These are phyloP conservation scores for Malthinus flaveolus DNA, from an alignment of 2,888 invertebrate genomes.

Conservation along the genomic window DNA sequence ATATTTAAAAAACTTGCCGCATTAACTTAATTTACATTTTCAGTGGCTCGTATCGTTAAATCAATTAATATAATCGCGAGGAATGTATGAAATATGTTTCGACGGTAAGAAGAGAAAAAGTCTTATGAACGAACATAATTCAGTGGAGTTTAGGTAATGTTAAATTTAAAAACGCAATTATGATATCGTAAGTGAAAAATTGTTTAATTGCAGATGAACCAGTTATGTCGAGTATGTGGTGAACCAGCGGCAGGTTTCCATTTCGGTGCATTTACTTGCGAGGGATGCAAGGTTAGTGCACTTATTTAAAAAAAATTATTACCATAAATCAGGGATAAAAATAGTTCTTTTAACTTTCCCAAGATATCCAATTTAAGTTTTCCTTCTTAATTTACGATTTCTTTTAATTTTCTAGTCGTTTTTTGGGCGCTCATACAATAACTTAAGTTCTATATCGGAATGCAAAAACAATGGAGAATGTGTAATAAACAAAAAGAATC, in stretches of 20 bases:
- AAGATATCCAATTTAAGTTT: background rate
- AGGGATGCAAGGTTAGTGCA: constrained; percentile 87
- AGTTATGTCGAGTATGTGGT: constrained; percentile 94
- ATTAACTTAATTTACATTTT: background rate
- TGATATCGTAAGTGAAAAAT: background rate
- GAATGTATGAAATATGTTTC: constrained; percentile 16
- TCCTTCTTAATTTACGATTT: background rate
- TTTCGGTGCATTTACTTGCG: constrained; percentile 94
- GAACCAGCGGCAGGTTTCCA: constrained; percentile 95
- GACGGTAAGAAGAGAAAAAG: constrained; percentile 9
- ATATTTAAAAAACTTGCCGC: too few relatives aligned
- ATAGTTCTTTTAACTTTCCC: background rate
- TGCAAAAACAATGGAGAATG: constrained; percentile 92
- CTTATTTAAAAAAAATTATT: background rate
- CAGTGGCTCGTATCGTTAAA: background rate
- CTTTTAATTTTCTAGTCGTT: constrained; percentile 76
- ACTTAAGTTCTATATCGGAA: constrained; percentile 83
- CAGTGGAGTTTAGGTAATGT: constrained; percentile 20
- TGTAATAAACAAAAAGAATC: constrained; percentile 90
- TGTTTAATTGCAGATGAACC: constrained; percentile 81
- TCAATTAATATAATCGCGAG: constrained; percentile 1
- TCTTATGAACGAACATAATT: constrained; percentile 8
- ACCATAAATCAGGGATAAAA: background rate
- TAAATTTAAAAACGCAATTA: background rate
- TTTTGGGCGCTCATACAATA: constrained; percentile 91